These are phyloP conservation scores for Macropis europaea DNA, from an alignment of 2,888 invertebrate genomes.

Conservation along the genomic window DNA sequence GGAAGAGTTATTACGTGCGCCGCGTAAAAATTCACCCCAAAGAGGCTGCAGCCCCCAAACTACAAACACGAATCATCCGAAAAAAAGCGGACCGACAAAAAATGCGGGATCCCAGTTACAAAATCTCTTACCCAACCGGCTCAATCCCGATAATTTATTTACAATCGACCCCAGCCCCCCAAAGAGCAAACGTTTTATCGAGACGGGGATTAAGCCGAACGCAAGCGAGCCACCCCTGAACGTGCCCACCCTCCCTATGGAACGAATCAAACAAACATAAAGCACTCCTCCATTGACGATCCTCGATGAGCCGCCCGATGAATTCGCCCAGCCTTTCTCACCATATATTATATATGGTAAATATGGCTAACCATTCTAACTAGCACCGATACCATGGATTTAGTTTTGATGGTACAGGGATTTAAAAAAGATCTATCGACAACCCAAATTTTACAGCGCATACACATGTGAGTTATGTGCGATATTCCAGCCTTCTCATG, in stretches of 20 bases:
- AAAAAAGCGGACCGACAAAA: too few species aligned
- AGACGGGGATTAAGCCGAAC: conserved; percentile 36
- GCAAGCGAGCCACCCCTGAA: conserved; percentile 26
- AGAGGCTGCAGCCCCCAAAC: background rate
- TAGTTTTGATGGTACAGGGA: too few species aligned
- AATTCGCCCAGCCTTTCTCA: conserved; percentile 20
- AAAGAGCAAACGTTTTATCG: conserved; percentile 14
- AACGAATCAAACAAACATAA: conserved; percentile 41
- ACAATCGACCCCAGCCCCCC: conserved; percentile 19
- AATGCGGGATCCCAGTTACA: conserved; percentile 6
- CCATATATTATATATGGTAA: conserved; percentile 22
- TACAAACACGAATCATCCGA: too few species aligned
- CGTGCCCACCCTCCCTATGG: conserved; percentile 2
- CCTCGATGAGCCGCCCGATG: conserved; percentile 9
- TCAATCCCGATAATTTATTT: conserved; percentile 45
- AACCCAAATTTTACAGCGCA: too few species aligned
- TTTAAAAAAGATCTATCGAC: too few species aligned
- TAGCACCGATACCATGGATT: background rate
- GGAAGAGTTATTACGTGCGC: too few species aligned
- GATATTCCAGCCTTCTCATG: too few species aligned
- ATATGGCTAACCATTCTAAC: background rate
- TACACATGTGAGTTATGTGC: too few species aligned
- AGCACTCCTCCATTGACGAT: conserved; percentile 23
- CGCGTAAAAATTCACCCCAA: too few species aligned
- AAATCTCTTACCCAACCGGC: conserved; percentile 8